Evolutionary conservation across 2,797 vertebrate species (phyloP).

Genomic region (Pogoniulus pusillus): DNA sequence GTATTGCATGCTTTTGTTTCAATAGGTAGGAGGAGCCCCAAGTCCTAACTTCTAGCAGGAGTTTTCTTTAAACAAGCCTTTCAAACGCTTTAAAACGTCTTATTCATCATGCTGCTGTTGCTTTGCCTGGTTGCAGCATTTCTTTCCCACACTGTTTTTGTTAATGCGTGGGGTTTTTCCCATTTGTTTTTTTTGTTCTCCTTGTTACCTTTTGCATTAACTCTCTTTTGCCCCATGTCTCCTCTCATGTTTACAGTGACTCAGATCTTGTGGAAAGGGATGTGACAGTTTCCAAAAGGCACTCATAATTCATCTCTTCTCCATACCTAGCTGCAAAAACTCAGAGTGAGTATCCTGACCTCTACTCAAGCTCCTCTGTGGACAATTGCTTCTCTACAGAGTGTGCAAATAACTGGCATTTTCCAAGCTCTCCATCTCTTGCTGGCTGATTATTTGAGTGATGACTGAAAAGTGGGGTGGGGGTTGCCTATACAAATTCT

Average conservation of each 20-base stretch:
- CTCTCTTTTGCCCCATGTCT: not conserved
- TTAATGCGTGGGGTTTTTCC: accelerated
- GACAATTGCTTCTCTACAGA: not conserved
- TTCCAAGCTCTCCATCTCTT: not conserved
- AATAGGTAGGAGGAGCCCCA: not conserved
- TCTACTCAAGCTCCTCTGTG: not conserved
- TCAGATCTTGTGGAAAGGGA: not conserved
- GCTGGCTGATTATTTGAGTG: not conserved
- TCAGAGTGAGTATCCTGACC: not conserved
- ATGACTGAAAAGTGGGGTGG: not conserved
- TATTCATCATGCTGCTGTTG: not conserved
- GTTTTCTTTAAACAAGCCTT: not conserved
- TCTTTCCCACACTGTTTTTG: not conserved
- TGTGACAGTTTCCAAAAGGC: not conserved
- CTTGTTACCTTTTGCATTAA: not conserved
- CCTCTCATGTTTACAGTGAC: not conserved
- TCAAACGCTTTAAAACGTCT: not conserved
- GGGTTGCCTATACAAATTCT: not conserved
- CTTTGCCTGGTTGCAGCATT: not conserved
- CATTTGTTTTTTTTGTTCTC: not conserved
- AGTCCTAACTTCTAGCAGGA: not conserved
- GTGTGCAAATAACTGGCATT: too few relatives aligned
- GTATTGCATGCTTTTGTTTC: accelerated
- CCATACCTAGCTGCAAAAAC: not conserved
- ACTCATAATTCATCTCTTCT: not conserved